These are phyloP conservation scores for Cephus rjabovi DNA, from an alignment of 2,888 invertebrate species.

Conservation along the genomic window DNA sequence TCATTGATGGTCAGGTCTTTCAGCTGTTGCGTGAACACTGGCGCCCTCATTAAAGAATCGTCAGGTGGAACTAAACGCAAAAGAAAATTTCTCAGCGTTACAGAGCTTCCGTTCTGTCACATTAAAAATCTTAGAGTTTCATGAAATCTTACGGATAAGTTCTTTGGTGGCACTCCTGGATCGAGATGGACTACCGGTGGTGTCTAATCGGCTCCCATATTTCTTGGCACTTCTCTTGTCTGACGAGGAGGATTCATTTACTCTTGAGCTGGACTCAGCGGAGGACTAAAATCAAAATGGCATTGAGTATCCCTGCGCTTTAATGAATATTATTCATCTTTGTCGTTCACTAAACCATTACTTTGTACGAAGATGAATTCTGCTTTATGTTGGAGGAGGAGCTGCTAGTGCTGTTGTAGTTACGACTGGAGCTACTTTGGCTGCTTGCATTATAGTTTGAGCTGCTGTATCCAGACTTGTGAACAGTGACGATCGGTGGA, in stretches of 20 bases:
- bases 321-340: background rate
- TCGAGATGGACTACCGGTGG: constrained; percentile 84
- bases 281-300: background rate
- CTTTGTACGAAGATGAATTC: constrained; percentile 47
- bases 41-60: constrained; percentile 88
- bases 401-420: constrained; percentile 35
- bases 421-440: constrained; percentile 57
- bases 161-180: constrained; percentile 93
- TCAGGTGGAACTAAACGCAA: constrained; percentile 80
- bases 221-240: constrained; percentile 71
- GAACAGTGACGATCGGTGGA: constrained; percentile 75
- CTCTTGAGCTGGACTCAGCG: constrained; percentile 18
- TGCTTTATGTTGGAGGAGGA: constrained; percentile 32
- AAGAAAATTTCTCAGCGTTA: constrained; percentile 1
- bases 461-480: constrained; percentile 64
- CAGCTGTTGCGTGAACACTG: constrained; percentile 84
- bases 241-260: constrained; percentile 48
- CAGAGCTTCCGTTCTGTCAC: background rate
- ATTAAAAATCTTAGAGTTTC: constrained; percentile 9
- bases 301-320: background rate
- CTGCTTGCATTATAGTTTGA: constrained; percentile 65
- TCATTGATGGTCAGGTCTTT: constrained; percentile 83
- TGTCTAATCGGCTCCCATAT: constrained; percentile 78
- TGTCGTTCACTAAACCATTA: constrained; percentile 18
- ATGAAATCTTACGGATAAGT: constrained; percentile 76